Conservation (phyloP, 2,113 vertebrate species). For the Prionailurus bengalensis region DNA sequence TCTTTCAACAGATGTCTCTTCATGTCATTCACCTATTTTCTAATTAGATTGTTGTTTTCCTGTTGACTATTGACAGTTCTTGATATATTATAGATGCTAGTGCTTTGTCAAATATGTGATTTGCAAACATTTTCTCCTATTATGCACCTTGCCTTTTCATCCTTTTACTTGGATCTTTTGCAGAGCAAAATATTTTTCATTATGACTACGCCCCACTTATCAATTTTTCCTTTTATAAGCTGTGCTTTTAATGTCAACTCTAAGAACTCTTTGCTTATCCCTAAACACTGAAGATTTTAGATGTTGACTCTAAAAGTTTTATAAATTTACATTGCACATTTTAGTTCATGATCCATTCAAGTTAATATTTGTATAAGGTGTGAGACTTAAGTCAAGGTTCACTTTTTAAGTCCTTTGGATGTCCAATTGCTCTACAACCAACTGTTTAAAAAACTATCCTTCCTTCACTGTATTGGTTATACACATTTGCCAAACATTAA, state of each 20-base stretch:
- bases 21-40: neutral
- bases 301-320: neutral
- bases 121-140: neutral
- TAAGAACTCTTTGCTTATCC: neutral
- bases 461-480: neutral
- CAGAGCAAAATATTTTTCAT: conserved; percentile 16
- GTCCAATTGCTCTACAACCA: neutral
- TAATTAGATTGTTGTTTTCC: neutral
- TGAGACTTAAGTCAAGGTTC: neutral
- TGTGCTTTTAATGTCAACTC: neutral
- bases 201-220: neutral
- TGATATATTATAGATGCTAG: neutral
- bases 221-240: neutral
- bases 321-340: neutral
- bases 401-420: neutral
- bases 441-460: neutral
- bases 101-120: neutral
- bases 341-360: neutral
- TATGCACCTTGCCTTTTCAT: neutral
- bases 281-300: conserved; percentile 13
- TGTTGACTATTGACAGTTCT: neutral
- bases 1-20: neutral
- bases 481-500: neutral
- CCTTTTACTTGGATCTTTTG: neutral
- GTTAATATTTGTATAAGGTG: neutral